A percentile compares a stretch with the other conserved stretches of the same genome.
phyloP scores from a whole-genome alignment of 92 coral and sea anemone genomes.

The Plumapathes pennacea region DNA sequence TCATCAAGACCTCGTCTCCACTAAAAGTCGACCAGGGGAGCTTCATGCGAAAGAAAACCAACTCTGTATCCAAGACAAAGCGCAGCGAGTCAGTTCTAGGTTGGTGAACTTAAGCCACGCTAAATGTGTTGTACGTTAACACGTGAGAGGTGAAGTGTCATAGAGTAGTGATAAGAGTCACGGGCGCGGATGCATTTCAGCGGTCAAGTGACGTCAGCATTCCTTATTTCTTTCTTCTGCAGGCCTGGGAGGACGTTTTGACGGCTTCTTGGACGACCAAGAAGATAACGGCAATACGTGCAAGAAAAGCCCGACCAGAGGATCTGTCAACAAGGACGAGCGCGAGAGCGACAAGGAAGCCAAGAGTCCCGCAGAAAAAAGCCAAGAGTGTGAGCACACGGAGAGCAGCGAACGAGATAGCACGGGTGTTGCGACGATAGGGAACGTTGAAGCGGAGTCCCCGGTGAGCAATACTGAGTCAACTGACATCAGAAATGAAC shows the following conservation, averaged over 20 bases:
- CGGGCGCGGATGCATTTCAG: no score
- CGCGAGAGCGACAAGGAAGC: conserved; percentile 6
- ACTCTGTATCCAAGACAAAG: conserved; percentile 9
- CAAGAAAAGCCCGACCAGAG: neutral
- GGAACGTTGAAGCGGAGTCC: no score
- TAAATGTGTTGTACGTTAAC: no score
- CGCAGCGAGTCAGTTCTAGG: conserved; percentile 42
- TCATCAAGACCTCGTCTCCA: neutral
- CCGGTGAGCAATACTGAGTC: no score
- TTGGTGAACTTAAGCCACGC: no score
- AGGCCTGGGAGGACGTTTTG: conserved; percentile 9
- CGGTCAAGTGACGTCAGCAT: no score
- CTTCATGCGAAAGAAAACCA: conserved; percentile 45
- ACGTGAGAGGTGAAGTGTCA: conserved; percentile 7
- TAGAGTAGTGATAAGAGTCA: no score
- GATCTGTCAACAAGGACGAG: neutral
- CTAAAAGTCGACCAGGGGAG: conserved; percentile 11
- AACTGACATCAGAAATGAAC: no score
- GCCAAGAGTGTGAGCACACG: neutral
- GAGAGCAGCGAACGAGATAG: neutral
- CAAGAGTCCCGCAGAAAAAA: neutral
- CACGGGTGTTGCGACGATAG: no score
- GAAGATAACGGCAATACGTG: conserved; percentile 1
- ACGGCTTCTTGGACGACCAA: conserved; percentile 1
- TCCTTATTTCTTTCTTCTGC: neutral